Percentiles rank a stretch among this genome's conserved stretches.
Evolutionary conservation across 53 echinoderm and acorn worm species (phyloP).

Genomic region (Actinopyga echinites): DNA sequence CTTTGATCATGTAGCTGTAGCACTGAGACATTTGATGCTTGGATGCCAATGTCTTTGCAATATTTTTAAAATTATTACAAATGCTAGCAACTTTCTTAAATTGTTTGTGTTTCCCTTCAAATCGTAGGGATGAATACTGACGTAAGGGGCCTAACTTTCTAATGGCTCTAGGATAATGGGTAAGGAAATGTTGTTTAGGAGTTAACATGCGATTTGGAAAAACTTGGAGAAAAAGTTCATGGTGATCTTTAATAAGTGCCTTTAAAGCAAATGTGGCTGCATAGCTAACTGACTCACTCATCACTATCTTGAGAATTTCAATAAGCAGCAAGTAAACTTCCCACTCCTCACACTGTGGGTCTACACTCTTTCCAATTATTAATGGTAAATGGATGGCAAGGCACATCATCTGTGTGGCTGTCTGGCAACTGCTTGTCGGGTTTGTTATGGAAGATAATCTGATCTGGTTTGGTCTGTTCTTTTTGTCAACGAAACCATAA

Average conservation of each 20-base stretch:
- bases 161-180: slow-evolving; percentile 18
- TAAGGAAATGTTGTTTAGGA: slow-evolving; percentile 52
- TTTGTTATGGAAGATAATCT: slow-evolving; percentile 35
- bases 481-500: slow-evolving; percentile 48
- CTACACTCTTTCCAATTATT: slow-evolving; percentile 25
- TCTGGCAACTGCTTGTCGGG: slow-evolving; percentile 47
- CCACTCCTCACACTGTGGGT: slow-evolving; percentile 31
- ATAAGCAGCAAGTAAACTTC: not conserved
- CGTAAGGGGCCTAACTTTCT: slow-evolving; percentile 34
- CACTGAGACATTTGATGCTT: slow-evolving; percentile 3
- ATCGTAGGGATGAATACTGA: slow-evolving; percentile 23
- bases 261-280: slow-evolving; percentile 23
- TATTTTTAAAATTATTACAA: slow-evolving; percentile 30
- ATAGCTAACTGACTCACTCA: slow-evolving; percentile 18
- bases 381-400: slow-evolving; percentile 28
- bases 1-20: not conserved
- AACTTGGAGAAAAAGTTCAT: not conserved
- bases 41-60: slow-evolving; percentile 36
- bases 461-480: slow-evolving; percentile 44
- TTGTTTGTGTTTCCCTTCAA: slow-evolving; percentile 53
- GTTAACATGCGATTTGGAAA: slow-evolving; percentile 31
- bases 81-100: not conserved
- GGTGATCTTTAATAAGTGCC: slow-evolving; percentile 33
- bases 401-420: slow-evolving; percentile 50
- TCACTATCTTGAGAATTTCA: slow-evolving; percentile 12